phyloP scores from a whole-genome alignment of 2,113 vertebrate genomes.

The Cacatua alba region DNA sequence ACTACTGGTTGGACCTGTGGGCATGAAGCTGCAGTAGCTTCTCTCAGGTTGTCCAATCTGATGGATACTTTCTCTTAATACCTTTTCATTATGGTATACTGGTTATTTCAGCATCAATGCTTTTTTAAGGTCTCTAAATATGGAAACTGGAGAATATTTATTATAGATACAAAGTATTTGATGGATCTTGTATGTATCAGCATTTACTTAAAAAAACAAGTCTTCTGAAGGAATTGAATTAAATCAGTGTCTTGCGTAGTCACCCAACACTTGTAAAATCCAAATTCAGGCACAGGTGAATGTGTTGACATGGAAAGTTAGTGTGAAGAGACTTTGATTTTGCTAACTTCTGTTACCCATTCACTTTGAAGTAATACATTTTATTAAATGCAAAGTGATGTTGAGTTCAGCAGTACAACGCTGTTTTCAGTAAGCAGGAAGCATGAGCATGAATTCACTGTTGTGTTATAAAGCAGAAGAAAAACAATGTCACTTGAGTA shows the following conservation, averaged over 20 bases:
- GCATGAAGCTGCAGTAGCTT: not conserved
- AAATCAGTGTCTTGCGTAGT: not conserved
- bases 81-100: not conserved
- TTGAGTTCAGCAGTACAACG: too few relatives aligned
- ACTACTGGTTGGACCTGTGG: not conserved
- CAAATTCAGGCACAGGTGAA: too few relatives aligned
- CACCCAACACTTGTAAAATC: not conserved
- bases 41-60: not conserved
- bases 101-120: not conserved
- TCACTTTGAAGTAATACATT: too few relatives aligned
- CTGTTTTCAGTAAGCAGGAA: too few relatives aligned
- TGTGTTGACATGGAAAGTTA: too few relatives aligned
- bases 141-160: not conserved
- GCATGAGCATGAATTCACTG: too few relatives aligned
- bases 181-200: not conserved
- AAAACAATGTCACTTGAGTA: too few relatives aligned
- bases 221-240: not conserved
- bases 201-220: not conserved
- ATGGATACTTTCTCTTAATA: not conserved
- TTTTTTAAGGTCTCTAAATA: not conserved
- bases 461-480: too few relatives aligned
- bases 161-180: not conserved
- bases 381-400: too few relatives aligned
- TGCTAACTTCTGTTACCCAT: too few relatives aligned
- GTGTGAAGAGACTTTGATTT: too few relatives aligned